Base-by-base conservation (phyloP, 2,888 invertebrate species). In the Pollenia griseotomentosa region DNA sequence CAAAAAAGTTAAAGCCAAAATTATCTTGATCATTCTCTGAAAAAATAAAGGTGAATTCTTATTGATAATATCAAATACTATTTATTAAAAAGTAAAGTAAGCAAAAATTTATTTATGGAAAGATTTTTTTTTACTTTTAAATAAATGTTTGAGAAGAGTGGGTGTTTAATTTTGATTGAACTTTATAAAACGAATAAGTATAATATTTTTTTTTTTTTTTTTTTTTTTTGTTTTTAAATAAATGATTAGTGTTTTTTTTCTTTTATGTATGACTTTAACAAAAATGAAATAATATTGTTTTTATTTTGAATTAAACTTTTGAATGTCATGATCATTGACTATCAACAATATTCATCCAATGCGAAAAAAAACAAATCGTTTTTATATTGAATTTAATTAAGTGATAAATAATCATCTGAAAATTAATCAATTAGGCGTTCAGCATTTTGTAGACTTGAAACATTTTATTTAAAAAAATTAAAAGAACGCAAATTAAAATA, bases 401-500 rank as follows among this genome's bases (percentile, higher is more conserved):
- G 90, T 91, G 91, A 91, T 92, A 92, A 91, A 91, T 90, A 90
- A 91, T 92, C 91, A 90, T 89, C 89, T 89, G 87, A 85, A 89
- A 91, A 91, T 89, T 89, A 88, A 92, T 90, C 89, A 90, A 92
- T 90, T 91, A 91, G 91, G 92, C 91, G 90, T 89, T 61, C 92
- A 92, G 92, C 87, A 63, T 59, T 83, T 68, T 57, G 7, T 55
- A 74, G 48, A 73, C 53, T 57, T 19, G 44, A 59, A 33, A 33
- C 33, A 55, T 66, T 57, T 55, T 57, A 65, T 40, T 51, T 7
- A 42, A 65, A 23, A 23, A 68, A 44, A 51, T 11, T 14, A 14
- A 59, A 78, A 59, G 5, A 16, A 53, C 8, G 12, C 53, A 44
- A 75, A 77, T 77, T 63, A 7, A 11, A 57, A 73, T 14, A 12